Evolutionary conservation across 2,888 invertebrate genomes (phyloP).

Genomic region (Podotricha telesiphe): DNA sequence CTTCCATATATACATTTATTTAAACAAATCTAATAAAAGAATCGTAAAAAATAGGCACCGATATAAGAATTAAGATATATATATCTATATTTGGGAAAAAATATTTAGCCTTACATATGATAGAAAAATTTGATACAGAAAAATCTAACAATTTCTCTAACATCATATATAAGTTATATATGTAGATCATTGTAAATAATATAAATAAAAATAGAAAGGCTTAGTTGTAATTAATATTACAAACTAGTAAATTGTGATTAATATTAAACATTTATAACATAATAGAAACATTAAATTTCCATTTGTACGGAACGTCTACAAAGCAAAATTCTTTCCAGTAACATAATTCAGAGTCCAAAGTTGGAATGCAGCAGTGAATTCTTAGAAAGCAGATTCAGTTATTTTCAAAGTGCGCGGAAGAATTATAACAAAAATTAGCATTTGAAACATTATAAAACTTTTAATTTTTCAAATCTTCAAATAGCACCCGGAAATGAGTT

Average conservation of each 20-base stretch:
- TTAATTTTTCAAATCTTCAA: background rate
- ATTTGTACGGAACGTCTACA: conserved; percentile 3
- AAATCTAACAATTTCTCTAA: background rate
- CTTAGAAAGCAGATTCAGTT: conserved; percentile 25
- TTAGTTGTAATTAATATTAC: too few species aligned
- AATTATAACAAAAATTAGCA: conserved; percentile 7
- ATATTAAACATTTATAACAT: background rate
- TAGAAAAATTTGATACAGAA: background rate
- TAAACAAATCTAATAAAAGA: too few species aligned
- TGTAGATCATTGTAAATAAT: too few species aligned
- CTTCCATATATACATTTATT: too few species aligned
- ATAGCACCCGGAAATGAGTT: background rate
- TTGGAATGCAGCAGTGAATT: conserved; percentile 30
- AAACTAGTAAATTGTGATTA: too few species aligned
- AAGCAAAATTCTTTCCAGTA: conserved; percentile 6
- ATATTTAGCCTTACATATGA: too few species aligned
- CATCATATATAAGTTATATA: too few species aligned
- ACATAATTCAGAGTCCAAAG: conserved; percentile 20
- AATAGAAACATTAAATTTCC: conserved; percentile 2
- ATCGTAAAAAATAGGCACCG: background rate
- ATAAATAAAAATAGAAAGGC: too few species aligned
- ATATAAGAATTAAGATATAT: too few species aligned
- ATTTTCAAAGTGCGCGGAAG: conserved; percentile 14
- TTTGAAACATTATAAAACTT: conserved; percentile 7
- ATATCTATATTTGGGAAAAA: too few species aligned